Evolutionary conservation across 2,113 vertebrate genomes (phyloP).

Genomic region (Eidolon helvum): DNA sequence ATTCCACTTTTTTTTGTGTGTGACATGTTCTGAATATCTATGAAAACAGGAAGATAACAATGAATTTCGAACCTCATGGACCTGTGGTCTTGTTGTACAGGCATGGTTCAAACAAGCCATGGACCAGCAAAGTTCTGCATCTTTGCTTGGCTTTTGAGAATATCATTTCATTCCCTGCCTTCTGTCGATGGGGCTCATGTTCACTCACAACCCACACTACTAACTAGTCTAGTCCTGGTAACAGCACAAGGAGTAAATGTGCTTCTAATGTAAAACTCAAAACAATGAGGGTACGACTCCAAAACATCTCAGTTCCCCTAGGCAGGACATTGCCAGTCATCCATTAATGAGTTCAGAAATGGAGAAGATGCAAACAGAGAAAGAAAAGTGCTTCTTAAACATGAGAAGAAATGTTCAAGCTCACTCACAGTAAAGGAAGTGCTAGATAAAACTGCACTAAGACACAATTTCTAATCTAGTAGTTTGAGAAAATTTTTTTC

Average conservation of each 20-base stretch:
- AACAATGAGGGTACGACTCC: neutral
- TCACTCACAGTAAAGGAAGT: neutral
- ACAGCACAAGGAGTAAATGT: accelerated
- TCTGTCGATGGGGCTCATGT: accelerated
- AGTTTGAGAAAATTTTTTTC: neutral
- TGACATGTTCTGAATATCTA: neutral
- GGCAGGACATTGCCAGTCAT: too few species aligned
- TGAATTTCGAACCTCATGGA: neutral
- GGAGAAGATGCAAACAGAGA: neutral
- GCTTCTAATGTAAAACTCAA: neutral
- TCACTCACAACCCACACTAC: neutral
- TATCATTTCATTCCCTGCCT: neutral
- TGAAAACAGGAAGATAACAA: neutral
- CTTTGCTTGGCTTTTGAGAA: neutral
- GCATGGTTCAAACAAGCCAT: neutral
- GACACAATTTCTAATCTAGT: neutral
- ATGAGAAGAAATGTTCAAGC: neutral
- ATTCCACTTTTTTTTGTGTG: neutral
- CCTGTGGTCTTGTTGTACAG: neutral
- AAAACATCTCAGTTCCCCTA: neutral
- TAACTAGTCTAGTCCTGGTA: neutral
- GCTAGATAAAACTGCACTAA: neutral
- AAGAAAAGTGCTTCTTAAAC: neutral
- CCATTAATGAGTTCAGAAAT: neutral
- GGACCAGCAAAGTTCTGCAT: neutral